Evolutionary conservation across 92 coral and sea anemone species (phyloP).

Genomic region (Epizoanthus ramosus): DNA sequence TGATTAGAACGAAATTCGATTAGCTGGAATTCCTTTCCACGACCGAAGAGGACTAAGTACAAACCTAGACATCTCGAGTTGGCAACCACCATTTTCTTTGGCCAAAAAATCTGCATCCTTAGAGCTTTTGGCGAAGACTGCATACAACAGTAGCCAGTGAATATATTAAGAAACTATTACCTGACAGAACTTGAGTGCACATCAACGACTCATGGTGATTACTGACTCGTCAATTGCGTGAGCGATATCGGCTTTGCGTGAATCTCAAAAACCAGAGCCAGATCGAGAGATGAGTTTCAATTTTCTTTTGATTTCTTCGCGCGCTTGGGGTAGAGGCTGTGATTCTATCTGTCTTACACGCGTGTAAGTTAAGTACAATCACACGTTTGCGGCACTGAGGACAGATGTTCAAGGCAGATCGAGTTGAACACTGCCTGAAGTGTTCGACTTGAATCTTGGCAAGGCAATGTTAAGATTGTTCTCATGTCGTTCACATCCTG

Average conservation of each 20-base stretch:
- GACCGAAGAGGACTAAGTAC: constrained; percentile 46
- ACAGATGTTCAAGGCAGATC: constrained; percentile 22
- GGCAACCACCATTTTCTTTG: constrained; percentile 23
- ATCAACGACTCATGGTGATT: neutral
- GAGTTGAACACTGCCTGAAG: constrained; percentile 6
- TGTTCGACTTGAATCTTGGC: constrained; percentile 7
- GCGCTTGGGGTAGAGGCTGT: constrained; percentile 5
- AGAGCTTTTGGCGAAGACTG: neutral
- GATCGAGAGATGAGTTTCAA: constrained; percentile 21
- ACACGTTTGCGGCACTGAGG: neutral
- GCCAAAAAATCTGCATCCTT: neutral
- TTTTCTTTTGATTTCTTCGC: constrained; percentile 16
- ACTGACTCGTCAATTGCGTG: constrained; percentile 13
- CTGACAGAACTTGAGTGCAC: constrained; percentile 23
- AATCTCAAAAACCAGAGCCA: constrained; percentile 20
- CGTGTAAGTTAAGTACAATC: constrained; percentile 24
- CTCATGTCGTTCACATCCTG: constrained; percentile 69
- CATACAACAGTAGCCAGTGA: constrained; percentile 13
- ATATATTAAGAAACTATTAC: constrained; percentile 10
- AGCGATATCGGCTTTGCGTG: constrained; percentile 13
- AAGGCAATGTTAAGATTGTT: constrained; percentile 75
- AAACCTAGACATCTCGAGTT: constrained; percentile 34
- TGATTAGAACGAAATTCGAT: constrained; percentile 84
- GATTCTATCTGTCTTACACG: constrained; percentile 15
- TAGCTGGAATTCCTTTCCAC: constrained; percentile 46